Percentiles rank a stretch among this genome's conserved stretches.
phyloP scores from a whole-genome alignment of 1,140 invertebrate genomes.

The Kradibia gibbosae region DNA sequence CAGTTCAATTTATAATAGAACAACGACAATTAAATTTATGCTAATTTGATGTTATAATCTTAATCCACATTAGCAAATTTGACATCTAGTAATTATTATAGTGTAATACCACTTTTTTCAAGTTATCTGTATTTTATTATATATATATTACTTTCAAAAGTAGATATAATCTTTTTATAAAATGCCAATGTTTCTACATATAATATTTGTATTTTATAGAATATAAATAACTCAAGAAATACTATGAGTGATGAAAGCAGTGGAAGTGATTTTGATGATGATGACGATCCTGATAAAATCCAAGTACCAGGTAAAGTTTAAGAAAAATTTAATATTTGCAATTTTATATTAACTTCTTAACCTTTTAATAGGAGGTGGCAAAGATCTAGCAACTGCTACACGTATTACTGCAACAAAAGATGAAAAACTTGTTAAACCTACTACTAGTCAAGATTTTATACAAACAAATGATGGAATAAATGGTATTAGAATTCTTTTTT shows the following conservation, averaged over 20 bases:
- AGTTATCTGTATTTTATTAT: background rate
- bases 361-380: slow-evolving; percentile 80
- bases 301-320: slow-evolving; percentile 83
- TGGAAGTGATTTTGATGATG: slow-evolving; percentile 87
- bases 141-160: background rate
- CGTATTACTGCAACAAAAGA: background rate
- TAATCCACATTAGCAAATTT: background rate
- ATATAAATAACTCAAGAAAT: background rate
- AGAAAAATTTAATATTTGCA: slow-evolving; percentile 11
- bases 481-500: background rate
- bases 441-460: background rate
- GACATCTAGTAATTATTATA: background rate
- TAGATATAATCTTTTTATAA: background rate
- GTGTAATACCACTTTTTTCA: background rate
- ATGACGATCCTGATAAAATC: slow-evolving; percentile 91
- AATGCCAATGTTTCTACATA: background rate
- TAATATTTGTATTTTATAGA: background rate
- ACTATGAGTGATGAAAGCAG: slow-evolving; percentile 76
- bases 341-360: background rate
- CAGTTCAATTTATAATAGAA: background rate
- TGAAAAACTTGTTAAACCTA: background rate
- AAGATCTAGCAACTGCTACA: slow-evolving; percentile 82
- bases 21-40: background rate
- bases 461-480: background rate
- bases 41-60: background rate